Evolutionary conservation across 2,888 invertebrate genomes (phyloP), one percentile per base, ranked within the genome.

Genomic region (Anthophora plumipes): DNA sequence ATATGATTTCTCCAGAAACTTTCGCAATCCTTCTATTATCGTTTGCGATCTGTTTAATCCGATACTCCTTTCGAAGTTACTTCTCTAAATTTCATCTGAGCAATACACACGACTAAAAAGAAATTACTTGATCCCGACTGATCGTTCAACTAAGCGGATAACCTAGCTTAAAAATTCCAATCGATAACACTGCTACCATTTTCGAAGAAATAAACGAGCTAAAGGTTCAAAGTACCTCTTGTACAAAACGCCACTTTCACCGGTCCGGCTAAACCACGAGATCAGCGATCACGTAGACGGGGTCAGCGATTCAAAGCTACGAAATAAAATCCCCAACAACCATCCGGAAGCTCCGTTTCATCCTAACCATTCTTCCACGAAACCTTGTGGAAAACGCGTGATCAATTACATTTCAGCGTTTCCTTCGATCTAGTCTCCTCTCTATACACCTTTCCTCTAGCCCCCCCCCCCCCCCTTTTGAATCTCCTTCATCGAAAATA

Each of bases 331-430:
- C 59, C 52, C 54, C 48, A 76, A 64, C 76, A 39, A 69, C 7
- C 31, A n/a, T 39, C 60, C 52, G 1, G 3, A 50, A 37, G 14
- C 22, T n/a, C n/a, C 37, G 20, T 20, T 60, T 48, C 22, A 41
- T 48, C 25, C 14, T 11, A 12, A 25, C 46, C 20, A 41, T 22
- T 31, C 31, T 3, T n/a, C 31, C 4, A 14, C 37, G 41, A 20
- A 20, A 22, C n/a, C 57, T 6, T 25, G n/a, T 2, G 55, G n/a
- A 8, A 1, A n/a, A 25, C 20, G 22, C 69, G 48, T 52, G 71
- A 82, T 80, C 82, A 76, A 76, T 80, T 73, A 80, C 75, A 54
- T 55, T 54, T 60, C 63, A 48, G 3, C 71, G 63, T 70, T 76
- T 11, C 54, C 61, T 63, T 39, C 66, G 64, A 75, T 69, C 60